Percentiles rank a stretch among this genome's conserved stretches.
Evolutionary conservation across 1,140 invertebrate genomes (phyloP).

Genomic region (Drosophila yakuba): DNA sequence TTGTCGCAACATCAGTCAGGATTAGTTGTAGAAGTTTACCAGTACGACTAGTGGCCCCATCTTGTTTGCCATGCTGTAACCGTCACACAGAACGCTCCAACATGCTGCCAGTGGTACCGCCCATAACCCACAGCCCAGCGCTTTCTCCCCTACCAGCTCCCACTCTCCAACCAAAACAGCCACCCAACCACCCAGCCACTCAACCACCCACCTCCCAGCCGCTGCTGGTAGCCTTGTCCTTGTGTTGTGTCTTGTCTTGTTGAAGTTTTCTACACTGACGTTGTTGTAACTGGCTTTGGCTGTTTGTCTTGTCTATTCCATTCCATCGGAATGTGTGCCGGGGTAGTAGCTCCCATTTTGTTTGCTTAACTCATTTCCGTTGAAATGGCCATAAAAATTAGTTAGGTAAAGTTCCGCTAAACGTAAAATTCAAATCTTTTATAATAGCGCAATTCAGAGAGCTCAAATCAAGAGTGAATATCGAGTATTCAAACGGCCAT

Average conservation of each 20-base stretch:
- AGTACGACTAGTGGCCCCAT: conserved; percentile 55
- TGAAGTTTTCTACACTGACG: conserved; percentile 54
- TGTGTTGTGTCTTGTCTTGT: conserved; percentile 73
- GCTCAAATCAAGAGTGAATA: too few species aligned
- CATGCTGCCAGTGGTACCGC: conserved; percentile 67
- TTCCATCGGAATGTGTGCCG: conserved; percentile 46
- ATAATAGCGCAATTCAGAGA: background rate
- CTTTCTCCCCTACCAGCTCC: background rate
- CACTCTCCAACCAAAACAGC: background rate
- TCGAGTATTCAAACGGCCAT: too few species aligned
- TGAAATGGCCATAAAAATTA: conserved; percentile 61
- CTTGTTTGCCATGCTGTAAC: conserved; percentile 80
- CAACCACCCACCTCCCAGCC: conserved; percentile 1
- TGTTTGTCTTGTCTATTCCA: conserved; percentile 62
- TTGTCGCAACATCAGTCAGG: conserved; percentile 81
- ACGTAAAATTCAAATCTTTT: conserved; percentile 39
- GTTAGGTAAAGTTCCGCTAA: conserved; percentile 50
- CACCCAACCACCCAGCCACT: background rate
- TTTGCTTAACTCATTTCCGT: conserved; percentile 55
- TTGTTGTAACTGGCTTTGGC: conserved; percentile 34
- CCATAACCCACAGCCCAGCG: background rate
- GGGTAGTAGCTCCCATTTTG: conserved; percentile 64
- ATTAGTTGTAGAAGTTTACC: conserved; percentile 79
- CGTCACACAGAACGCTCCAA: conserved; percentile 73
- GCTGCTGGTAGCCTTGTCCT: conserved; percentile 68